Evolutionary conservation across 2,113 vertebrate genomes (phyloP).

Genomic region (Pao palembangensis): DNA sequence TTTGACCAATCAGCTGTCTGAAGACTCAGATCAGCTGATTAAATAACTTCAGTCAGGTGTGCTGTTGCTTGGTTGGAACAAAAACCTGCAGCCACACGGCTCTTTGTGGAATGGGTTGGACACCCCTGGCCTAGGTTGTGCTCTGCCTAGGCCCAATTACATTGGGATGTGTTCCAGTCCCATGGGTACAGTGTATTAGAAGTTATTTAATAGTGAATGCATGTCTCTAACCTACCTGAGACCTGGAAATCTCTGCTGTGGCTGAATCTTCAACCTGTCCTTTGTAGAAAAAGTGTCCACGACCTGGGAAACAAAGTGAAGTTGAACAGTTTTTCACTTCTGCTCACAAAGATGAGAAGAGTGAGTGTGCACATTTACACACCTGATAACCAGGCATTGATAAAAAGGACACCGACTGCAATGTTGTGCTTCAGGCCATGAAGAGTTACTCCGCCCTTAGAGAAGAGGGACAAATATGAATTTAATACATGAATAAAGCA

Average conservation of each 20-base stretch:
- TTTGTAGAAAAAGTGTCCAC: constrained; percentile 73
- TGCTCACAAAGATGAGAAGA: background rate
- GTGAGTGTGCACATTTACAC: background rate
- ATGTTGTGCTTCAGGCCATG: constrained; percentile 75
- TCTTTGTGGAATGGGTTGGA: too few species aligned
- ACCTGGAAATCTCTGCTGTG: constrained; percentile 79
- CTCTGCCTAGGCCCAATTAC: background rate
- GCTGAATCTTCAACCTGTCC: constrained; percentile 78
- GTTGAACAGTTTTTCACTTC: background rate
- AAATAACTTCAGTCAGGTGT: too few species aligned
- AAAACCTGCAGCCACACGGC: too few species aligned
- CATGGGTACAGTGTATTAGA: background rate
- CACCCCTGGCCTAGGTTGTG: too few species aligned
- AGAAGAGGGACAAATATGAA: background rate
- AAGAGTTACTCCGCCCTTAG: constrained; percentile 73
- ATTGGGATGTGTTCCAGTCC: background rate
- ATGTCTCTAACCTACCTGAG: constrained; percentile 61
- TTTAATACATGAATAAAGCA: background rate
- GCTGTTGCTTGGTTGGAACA: too few species aligned
- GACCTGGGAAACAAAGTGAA: constrained; percentile 48
- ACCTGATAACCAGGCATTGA: constrained; percentile 80
- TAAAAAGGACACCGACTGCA: constrained; percentile 75
- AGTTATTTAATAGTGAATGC: background rate
- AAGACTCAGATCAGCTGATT: too few species aligned
- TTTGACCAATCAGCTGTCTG: too few species aligned